Evolutionary conservation across 2,113 vertebrate genomes (phyloP), one percentile per base, ranked within the genome.

Genomic region (Albula glossodonta): DNA sequence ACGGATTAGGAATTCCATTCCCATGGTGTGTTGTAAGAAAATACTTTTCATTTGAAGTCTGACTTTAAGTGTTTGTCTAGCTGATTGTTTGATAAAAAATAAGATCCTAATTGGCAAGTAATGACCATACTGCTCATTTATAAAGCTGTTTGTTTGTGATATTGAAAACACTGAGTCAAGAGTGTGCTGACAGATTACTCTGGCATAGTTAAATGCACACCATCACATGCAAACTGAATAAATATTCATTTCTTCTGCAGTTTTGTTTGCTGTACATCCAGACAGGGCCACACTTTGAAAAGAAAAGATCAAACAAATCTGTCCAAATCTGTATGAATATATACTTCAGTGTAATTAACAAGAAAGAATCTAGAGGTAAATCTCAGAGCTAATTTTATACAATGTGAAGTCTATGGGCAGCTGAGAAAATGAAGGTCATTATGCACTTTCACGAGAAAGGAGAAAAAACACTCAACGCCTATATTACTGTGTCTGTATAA

Each of bases 1-100:
- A 57, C 41, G 77, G 84, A 85, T 85, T 85, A 85, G 84, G 52
- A 70, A 85, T 85, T 85, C 53, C 84, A 56, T 12, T 78, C 77
- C 25, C 51, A 78, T 56, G 51, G 74, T 74, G 56, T 31, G 74
- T 4, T 85, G 74, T 80, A 31, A 79, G 74, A 25, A 80, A 85
- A 80, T 15, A 51, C 77, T 79, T 85, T 80, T 13, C n/a, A 53
- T 31, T 31, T 31, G 51, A 51, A 77, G 66, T 25, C 17, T 80
- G 77, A 85, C 50, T 57, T 80, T 74, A 85, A 79, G 77, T 60
- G 77, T 78, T 53, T 85, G 15, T 52, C 84, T n/a, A 60, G 48
- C 31, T 48, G 41, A 78, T 85, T 52, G 78, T 52, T 49, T 31
- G n/a, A 84, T n/a, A 41, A 84, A 79, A 31, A 74, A 4, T n/a